Percentiles rank a stretch among this genome's conserved stretches.
Evolutionary conservation across 2,797 vertebrate species (phyloP).

Genomic region (Oryzias dopingdopingensis): DNA sequence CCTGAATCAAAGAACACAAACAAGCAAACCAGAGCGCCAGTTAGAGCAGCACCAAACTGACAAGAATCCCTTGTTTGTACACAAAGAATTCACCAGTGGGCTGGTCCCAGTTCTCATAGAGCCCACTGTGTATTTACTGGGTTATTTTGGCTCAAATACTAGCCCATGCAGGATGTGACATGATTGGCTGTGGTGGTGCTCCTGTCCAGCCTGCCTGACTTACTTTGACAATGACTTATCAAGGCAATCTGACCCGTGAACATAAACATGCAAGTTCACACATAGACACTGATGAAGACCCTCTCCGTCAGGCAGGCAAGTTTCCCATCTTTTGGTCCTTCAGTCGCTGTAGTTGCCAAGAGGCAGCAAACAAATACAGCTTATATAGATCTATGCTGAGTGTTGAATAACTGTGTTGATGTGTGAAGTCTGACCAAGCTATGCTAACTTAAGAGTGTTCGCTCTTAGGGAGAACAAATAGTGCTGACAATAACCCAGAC

Average conservation of each 20-base stretch:
- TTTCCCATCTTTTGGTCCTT: constrained; percentile 15
- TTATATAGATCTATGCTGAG: constrained; percentile 26
- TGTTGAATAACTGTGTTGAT: constrained; percentile 20
- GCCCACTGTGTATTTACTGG: constrained; percentile 78
- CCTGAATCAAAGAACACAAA: constrained; percentile 35
- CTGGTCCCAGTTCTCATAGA: constrained; percentile 65
- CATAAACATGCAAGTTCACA: constrained; percentile 1
- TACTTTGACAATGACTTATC: constrained; percentile 52
- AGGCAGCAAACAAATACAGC: constrained; percentile 36
- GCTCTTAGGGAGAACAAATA: constrained; percentile 26
- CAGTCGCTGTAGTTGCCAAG: constrained; percentile 29
- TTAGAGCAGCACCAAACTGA: constrained; percentile 56
- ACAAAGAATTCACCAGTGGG: constrained; percentile 66
- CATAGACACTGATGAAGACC: constrained; percentile 12
- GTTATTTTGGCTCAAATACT: constrained; percentile 73
- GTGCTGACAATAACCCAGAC: constrained; percentile 10
- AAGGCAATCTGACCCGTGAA: constrained; percentile 18
- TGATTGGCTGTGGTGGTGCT: constrained; percentile 59
- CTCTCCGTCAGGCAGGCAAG: constrained; percentile 2
- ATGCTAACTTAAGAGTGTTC: constrained; percentile 14
- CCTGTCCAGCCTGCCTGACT: constrained; percentile 54
- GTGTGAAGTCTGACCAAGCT: constrained; percentile 17
- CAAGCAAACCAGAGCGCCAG: constrained; percentile 41
- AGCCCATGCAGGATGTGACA: constrained; percentile 44
- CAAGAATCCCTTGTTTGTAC: constrained; percentile 74